phyloP scores from a whole-genome alignment of 92 coral and sea anemone species.

The Virgularia gustaviana region DNA sequence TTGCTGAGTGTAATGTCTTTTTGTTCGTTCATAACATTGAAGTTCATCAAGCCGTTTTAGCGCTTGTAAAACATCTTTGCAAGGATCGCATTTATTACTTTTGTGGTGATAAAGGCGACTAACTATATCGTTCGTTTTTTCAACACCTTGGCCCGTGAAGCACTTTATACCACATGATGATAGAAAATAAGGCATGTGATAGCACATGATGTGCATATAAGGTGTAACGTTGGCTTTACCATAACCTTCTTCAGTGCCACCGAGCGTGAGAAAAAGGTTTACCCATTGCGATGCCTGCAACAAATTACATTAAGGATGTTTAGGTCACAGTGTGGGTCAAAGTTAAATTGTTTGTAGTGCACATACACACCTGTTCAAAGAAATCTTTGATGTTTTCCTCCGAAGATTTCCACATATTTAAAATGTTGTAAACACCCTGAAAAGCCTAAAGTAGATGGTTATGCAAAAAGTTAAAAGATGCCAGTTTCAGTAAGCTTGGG shows the following conservation, averaged over 20 bases:
- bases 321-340: background rate
- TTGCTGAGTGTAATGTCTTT: constrained; percentile 23
- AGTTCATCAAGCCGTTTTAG: constrained; percentile 43
- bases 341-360: background rate
- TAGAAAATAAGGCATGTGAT: constrained; percentile 44
- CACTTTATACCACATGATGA: constrained; percentile 19
- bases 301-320: background rate
- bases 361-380: constrained; percentile 18
- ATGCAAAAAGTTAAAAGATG: too few species aligned
- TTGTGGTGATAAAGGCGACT: constrained; percentile 45
- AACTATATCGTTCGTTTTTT: constrained; percentile 45
- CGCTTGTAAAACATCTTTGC: constrained; percentile 49
- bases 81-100: constrained; percentile 50
- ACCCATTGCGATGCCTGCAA: constrained; percentile 43
- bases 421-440: constrained; percentile 1
- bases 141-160: constrained; percentile 61
- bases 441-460: background rate
- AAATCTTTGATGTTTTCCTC: background rate
- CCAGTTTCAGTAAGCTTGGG: background rate
- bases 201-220: constrained; percentile 48
- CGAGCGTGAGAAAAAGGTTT: constrained; percentile 26
- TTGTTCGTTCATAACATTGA: constrained; percentile 38
- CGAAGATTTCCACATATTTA: constrained; percentile 8
- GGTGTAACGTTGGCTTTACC: constrained; percentile 41
- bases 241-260: constrained; percentile 29